Conservation (phyloP, 2,113 vertebrate genomes). For the Nannobrachium achirus region DNA sequence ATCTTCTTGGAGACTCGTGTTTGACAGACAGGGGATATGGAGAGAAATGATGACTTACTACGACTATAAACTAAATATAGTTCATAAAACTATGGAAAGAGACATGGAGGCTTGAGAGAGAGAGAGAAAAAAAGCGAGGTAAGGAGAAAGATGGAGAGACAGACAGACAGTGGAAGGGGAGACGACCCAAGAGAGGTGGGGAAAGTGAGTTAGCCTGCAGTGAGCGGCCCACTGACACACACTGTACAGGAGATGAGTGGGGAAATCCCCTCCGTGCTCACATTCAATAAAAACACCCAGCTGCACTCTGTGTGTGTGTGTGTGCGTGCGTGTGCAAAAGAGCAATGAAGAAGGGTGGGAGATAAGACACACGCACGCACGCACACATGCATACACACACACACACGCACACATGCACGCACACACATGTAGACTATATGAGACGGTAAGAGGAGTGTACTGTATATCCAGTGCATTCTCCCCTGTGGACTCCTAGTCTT, state of each 20-base stretch:
- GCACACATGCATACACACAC: no score
- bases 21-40: no score
- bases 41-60: no score
- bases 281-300: slow-evolving; percentile 70
- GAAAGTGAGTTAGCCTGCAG: slow-evolving; percentile 60
- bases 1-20: no score
- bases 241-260: slow-evolving; percentile 73
- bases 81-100: no score
- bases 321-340: not conserved
- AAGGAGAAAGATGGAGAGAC: slow-evolving; percentile 66
- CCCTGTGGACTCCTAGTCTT: slow-evolving; percentile 66
- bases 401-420: not conserved
- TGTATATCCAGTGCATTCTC: slow-evolving; percentile 61
- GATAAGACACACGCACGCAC: no score
- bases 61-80: no score
- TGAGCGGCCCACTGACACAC: slow-evolving; percentile 71
- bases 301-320: slow-evolving; percentile 46
- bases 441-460: slow-evolving; percentile 68
- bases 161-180: slow-evolving; percentile 71
- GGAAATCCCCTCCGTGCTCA: slow-evolving; percentile 73
- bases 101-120: slow-evolving; percentile 22
- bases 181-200: slow-evolving; percentile 55
- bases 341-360: no score
- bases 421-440: slow-evolving; percentile 61
- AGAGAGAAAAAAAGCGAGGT: slow-evolving; percentile 8